Base-by-base conservation (phyloP, 2,797 vertebrate species). In the Falco biarmicus region DNA sequence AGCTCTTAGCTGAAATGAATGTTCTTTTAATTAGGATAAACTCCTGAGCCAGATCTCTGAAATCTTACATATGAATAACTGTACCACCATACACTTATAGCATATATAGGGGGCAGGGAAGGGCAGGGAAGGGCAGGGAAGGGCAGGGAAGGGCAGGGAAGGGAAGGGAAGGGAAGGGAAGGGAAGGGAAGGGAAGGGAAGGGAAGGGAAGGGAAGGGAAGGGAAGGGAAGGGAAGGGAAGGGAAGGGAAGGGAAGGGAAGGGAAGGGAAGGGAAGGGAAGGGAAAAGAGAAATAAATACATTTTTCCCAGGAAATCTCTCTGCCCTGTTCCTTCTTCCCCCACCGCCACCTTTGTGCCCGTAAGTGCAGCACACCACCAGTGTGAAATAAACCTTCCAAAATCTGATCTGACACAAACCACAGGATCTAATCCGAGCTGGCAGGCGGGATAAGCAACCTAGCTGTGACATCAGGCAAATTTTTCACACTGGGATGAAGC, bases 371-470 rank as follows among this genome's bases (percentile, higher is more conserved):
- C 59, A 84, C 77, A 70, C 31, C 9, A 71, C 32, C 50, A 89
- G 45, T 24, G 60, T 96, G 91, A 95, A 93, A 95, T 19, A 95
- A 82, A 60, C 57, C 70, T 93, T 94, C 88, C 63, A 80, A 89
- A 87, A 96, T 74, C 70, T n/a, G 68, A 83, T 66, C 19, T 93
- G 95, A 96, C 88, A 85, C 50, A 91, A 92, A 77, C 60, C 48
- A 20, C 57, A 57, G 75, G 37, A 73, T 53, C 56, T 96, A 95
- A 97, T 94, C 74, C 0, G 19, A 93, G 53, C 21, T 96, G 96
- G 94, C 95, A 95, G 88, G 71, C 5, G 5, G 84, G 68, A 82
- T n/a, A 31, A 86, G 61, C 0, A 41, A 95, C 96, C 84, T 74
- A 80, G 75, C 66, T 1, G 4, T 84, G 86, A 91, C 92, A 94